Base-by-base conservation (phyloP, 2,888 invertebrate species). In the Gryllus longicercus region DNA sequence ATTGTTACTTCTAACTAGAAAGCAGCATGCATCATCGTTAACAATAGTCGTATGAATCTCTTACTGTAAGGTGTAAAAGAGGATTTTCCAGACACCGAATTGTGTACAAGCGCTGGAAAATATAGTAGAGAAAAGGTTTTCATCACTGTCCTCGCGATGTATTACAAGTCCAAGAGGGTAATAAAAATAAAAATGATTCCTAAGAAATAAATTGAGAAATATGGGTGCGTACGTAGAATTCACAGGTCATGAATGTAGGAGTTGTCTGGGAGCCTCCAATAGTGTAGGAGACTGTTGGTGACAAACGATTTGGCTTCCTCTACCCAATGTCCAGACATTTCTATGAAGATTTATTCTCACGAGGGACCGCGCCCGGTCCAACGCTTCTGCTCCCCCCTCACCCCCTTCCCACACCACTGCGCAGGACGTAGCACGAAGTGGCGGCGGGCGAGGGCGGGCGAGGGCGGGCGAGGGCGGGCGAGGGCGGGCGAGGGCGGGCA, bases 121-220 rank as follows among this genome's bases (percentile, higher is more conserved):
- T 38, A 38, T 38, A 38, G 38, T 38, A 38, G 8, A 8, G 38
- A 38, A 38, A 38, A 1, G 38, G 38, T 38, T 38, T 38, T 5
- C 38, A 38, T 38, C 38, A 38, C 38, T 38, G 38, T 38, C 38
- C 8, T 38, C 8, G 38, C 5, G 38, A 38, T 38, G 38, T 38
- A 38, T 38, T 38, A 4, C 38, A 38, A 38, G 8, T n/a, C 63
- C 63, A 5, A 14, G 63, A 63, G 63, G n/a, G 63, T n/a, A 14
- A 63, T 63, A 63, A 63, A 63, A 63, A 63, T 63, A 63, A 63
- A 63, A 63, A 63, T 63, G 63, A 63, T 63, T 5, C n/a, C 63
- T 12, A 38, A 38, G 63, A 63, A 16, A n/a, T 18, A 63, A 63
- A n/a, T 14, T 63, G 63, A 63, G 63, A 63, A 63, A 63, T 63